phyloP scores from a whole-genome alignment of 2,888 invertebrate species.

The Halictus ligatus region DNA sequence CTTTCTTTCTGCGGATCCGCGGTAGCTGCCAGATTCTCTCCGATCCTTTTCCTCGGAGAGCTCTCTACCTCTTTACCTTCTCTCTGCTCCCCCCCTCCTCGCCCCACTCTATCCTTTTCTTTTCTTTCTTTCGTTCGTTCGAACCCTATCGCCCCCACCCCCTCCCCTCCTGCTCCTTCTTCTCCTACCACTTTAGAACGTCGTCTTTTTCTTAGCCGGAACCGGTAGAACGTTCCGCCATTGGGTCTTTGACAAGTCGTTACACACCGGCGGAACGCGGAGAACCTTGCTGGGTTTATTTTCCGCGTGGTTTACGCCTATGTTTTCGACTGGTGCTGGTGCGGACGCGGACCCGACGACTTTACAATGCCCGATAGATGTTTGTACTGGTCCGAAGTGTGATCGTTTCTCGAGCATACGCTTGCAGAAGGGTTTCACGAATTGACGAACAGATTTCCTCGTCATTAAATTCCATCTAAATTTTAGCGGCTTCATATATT shows the following conservation, averaged over 20 bases:
- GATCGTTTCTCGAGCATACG: neutral
- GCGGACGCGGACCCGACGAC: constrained; percentile 1
- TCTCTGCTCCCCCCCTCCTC: neutral
- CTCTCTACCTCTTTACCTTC: constrained; percentile 24
- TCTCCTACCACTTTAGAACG: constrained; percentile 4
- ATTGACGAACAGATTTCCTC: neutral
- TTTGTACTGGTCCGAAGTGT: neutral
- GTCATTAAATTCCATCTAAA: neutral
- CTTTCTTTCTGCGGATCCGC: constrained; percentile 24
- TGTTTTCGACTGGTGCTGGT: constrained; percentile 17
- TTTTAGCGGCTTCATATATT: neutral
- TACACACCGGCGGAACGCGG: constrained; percentile 35
- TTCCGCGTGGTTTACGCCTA: constrained; percentile 39
- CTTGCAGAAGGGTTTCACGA: neutral
- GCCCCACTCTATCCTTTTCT: neutral
- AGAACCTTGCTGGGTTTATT: constrained; percentile 28
- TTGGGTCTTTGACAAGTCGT: constrained; percentile 54
- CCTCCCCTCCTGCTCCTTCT: neutral
- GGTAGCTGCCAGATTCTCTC: constrained; percentile 6
- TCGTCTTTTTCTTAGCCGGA: constrained; percentile 44
- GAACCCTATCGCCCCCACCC: constrained; percentile 15
- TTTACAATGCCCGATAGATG: constrained; percentile 2
- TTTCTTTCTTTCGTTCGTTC: constrained; percentile 8
- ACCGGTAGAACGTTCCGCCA: constrained; percentile 58
- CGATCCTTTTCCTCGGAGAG: constrained; percentile 12